These are phyloP conservation scores for Plusia festucae DNA, from an alignment of 2,888 invertebrate species.

Conservation along the genomic window DNA sequence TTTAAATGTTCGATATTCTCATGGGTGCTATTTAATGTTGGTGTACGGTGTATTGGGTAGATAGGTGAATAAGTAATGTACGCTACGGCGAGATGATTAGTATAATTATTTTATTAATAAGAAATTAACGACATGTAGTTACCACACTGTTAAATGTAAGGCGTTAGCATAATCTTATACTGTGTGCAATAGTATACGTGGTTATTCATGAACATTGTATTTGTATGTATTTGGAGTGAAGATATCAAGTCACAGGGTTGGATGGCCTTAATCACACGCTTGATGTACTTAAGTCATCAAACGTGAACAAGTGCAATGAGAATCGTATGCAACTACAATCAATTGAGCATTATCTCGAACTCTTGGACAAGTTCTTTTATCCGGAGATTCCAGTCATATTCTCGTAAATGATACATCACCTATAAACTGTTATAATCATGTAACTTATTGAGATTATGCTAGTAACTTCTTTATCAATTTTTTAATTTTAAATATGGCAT, in stretches of 20 bases:
- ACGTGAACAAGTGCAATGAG: constrained; percentile 64
- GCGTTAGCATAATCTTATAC: constrained; percentile 80
- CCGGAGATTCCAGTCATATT: constrained; percentile 51
- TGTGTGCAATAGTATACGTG: constrained; percentile 84
- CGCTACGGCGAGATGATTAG: constrained; percentile 68
- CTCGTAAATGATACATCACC: constrained; percentile 67
- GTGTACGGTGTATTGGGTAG: constrained; percentile 81
- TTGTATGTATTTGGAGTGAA: constrained; percentile 64
- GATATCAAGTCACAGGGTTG: constrained; percentile 76
- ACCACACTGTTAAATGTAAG: constrained; percentile 78
- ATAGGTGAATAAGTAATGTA: constrained; percentile 63
- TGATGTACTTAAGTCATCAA: constrained; percentile 67
- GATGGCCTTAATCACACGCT: constrained; percentile 72
- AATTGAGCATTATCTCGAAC: constrained; percentile 52
- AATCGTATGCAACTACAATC: constrained; percentile 60
- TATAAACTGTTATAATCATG: constrained; percentile 62
- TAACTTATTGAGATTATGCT: constrained; percentile 81
- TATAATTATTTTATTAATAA: constrained; percentile 68
- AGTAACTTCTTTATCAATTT: constrained; percentile 69
- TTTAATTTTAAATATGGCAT: constrained; percentile 64
- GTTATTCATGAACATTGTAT: constrained; percentile 65
- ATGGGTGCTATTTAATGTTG: constrained; percentile 88
- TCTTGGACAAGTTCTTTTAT: constrained; percentile 48
- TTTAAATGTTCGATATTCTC: constrained; percentile 85
- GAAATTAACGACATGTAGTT: constrained; percentile 77